Evolutionary conservation across 2,797 vertebrate species (phyloP), one percentile per base, ranked within the genome.

Genomic region (Lophius americanus): DNA sequence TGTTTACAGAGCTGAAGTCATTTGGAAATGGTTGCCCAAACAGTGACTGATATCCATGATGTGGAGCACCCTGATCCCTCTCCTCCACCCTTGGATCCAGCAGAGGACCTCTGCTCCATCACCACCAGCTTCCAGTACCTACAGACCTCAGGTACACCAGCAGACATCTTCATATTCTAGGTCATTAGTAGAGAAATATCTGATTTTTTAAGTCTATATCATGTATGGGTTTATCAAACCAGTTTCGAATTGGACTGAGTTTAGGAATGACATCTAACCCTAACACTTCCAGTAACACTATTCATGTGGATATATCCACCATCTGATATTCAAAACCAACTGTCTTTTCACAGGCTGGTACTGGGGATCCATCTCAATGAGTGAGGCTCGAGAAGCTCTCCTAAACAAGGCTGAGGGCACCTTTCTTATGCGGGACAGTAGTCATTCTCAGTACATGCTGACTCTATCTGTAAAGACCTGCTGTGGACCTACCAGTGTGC

Each of bases 371-470:
- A 95, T 98, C 72, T 96, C 96, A 0, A 96, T 96, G 13, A 93
- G 93, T 0, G 95, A 99, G 76, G 96, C 96, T 70, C 95, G 95
- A 72, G 95, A 96, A 62, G 94, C 95, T 71, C 94, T 99, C 58
- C 93, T 95, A 39, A 93, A 93, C 76, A 94, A 93, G 86, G 91
- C 95, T 0, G 96, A 97, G 74, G 97, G 96, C 6, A 96, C 96
- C 0, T 99, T 99, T 90, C 93, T 99, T 38, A 92, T 99, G 33
- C 92, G 97, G 48, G 96, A 99, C 91, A 98, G 97, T 92, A 97
- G 95, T 50, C 97, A 98, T 63, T 96, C 96, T 64, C 95, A 94
- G 81, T 98, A 96, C 87, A 93, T 98, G 83, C 95, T 99, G 86
- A 96, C 96, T 0, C 92, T 99, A 62, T 99, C 98, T 0, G 95